Evolutionary conservation across 2,888 invertebrate species (phyloP), one percentile per base, ranked within the genome.

Genomic region (Agrilus biguttatus): DNA sequence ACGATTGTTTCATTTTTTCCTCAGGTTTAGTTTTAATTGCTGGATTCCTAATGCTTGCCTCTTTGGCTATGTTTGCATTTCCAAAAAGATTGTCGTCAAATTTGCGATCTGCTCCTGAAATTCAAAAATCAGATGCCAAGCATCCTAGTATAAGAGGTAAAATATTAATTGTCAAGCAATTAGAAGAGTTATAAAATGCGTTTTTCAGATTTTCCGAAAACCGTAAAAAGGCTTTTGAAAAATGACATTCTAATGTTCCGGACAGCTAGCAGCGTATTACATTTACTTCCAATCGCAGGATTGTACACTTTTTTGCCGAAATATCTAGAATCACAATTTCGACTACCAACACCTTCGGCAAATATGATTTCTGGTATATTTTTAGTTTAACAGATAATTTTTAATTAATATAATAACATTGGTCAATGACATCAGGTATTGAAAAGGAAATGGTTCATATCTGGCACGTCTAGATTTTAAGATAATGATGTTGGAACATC

Each of bases 271-370:
- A 88, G 87, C 45, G 91, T 92, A 12, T 74, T 91, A 36, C 91
- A 92, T 63, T 75, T 91, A 59, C 72, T 92, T 62, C 91, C 91
- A 42, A 89, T 92, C 57, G 89, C 90, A 51, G 92, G 91, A 3
- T 75, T 92, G 23, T 91, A 91, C 69, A 89, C 90, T 49, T 92
- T 92, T 68, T 73, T 92, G 59, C 91, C 92, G 47, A 92, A 92
- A 66, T 92, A 91, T 67, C 71, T 92, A 54, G 91, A 92, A 72
- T 84, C 87, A 50, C 90, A 92, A 72, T 92, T 91, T 71, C 78
- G 88, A 44, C 68, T 91, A 62, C 82, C 90, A 8, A 87, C 91
- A 41, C 84, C 88, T 58, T 81, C 85, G 57, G 91, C 91, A 49
- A 90, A 88, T 66, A 80, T 91, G 75, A 84, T 91, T 60, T 85